Conservation (phyloP, 1,140 invertebrate genomes). For the Tetraneura akinire region DNA sequence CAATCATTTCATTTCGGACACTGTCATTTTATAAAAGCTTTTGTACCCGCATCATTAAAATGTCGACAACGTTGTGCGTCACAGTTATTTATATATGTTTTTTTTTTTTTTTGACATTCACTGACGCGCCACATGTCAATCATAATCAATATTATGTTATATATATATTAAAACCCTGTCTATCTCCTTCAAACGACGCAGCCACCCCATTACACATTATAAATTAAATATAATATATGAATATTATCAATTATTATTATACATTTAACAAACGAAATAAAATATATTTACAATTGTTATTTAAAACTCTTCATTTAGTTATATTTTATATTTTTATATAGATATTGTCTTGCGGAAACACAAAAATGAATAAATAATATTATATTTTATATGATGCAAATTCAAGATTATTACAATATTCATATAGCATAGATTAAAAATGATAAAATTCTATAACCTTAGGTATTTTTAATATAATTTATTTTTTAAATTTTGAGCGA, state of each 20-base stretch:
- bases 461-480: too few relatives aligned
- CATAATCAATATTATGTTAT: too few relatives aligned
- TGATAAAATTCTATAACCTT: too few relatives aligned
- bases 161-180: background rate
- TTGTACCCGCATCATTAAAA: background rate
- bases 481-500: too few relatives aligned
- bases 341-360: too few relatives aligned
- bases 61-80: background rate
- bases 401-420: too few relatives aligned
- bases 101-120: too few relatives aligned
- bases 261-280: background rate
- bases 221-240: too few relatives aligned
- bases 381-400: too few relatives aligned
- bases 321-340: background rate
- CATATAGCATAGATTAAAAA: too few relatives aligned
- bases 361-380: too few relatives aligned
- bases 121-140: conserved; percentile 15
- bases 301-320: background rate
- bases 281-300: background rate
- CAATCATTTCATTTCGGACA: conserved; percentile 11
- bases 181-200: background rate
- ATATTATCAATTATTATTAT: background rate
- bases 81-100: conserved; percentile 18
- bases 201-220: background rate
- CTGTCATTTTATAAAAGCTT: conserved; percentile 6